phyloP scores from a whole-genome alignment of 2,797 vertebrate species.

The Anolis apletophallus region DNA sequence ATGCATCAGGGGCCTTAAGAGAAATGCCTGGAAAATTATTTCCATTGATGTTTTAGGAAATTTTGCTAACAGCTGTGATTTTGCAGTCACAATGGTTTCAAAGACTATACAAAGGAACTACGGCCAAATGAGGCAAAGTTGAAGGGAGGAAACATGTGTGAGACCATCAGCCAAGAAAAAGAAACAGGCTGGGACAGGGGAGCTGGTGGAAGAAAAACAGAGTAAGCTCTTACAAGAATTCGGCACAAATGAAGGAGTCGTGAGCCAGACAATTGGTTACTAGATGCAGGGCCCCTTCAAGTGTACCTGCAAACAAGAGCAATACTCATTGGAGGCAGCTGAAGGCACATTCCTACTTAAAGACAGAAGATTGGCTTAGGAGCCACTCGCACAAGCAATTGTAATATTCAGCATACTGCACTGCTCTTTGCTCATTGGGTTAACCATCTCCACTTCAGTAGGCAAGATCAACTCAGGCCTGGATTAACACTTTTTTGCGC shows the following conservation, averaged over 20 bases:
- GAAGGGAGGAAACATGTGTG: slow-evolving; percentile 82
- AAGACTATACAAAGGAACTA: slow-evolving; percentile 73
- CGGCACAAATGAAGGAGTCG: not conserved
- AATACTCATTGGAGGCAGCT: too few species aligned
- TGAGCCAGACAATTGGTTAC: not conserved
- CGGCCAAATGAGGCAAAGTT: slow-evolving; percentile 82
- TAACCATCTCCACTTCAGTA: not conserved
- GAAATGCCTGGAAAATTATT: slow-evolving; percentile 83
- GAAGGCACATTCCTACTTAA: not conserved
- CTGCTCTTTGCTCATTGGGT: not conserved
- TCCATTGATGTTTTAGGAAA: slow-evolving; percentile 84
- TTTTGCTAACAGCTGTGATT: slow-evolving; percentile 89
- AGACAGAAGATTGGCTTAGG: not conserved
- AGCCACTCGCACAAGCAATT: not conserved
- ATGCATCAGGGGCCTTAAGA: slow-evolving; percentile 72
- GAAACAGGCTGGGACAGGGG: slow-evolving; percentile 65
- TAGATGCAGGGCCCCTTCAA: too few species aligned
- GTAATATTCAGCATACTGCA: not conserved
- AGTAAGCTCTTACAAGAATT: not conserved
- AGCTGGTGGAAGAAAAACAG: not conserved
- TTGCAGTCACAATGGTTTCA: slow-evolving; percentile 89
- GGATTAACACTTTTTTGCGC: too few species aligned
- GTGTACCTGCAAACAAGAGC: too few species aligned
- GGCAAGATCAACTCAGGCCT: too few species aligned
- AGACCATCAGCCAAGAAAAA: slow-evolving; percentile 76